Conservation (phyloP, 2,113 vertebrate species). For the Vimba vimba region DNA sequence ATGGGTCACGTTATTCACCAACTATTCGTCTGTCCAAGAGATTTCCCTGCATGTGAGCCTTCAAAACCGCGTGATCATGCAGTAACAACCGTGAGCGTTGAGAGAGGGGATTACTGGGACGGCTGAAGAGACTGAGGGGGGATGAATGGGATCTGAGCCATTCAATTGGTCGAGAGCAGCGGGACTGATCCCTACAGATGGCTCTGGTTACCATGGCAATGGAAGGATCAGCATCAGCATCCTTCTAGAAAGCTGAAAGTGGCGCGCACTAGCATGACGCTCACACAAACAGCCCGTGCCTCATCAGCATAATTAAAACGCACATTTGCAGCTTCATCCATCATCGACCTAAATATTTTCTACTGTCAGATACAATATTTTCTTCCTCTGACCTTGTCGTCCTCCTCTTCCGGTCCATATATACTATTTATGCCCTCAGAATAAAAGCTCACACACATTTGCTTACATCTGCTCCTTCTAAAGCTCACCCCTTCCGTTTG, state of each 20-base stretch:
- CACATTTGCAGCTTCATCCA: background rate
- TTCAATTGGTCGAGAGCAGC: slow-evolving; percentile 64
- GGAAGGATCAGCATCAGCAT: slow-evolving; percentile 64
- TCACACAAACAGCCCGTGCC: background rate
- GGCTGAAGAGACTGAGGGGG: slow-evolving; percentile 34
- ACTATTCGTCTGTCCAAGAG: slow-evolving; percentile 20
- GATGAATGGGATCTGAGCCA: slow-evolving; percentile 43
- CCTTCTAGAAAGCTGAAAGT: slow-evolving; percentile 33
- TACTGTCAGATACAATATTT: background rate
- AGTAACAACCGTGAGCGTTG: slow-evolving; percentile 47
- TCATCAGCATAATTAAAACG: slow-evolving; percentile 32
- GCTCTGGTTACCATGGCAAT: slow-evolving; percentile 69
- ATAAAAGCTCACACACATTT: background rate
- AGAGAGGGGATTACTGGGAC: slow-evolving; percentile 64
- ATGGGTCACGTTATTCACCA: background rate
- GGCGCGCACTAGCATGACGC: background rate
- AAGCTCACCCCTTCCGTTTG: background rate
- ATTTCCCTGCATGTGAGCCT: slow-evolving; percentile 60
- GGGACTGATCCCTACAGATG: slow-evolving; percentile 75
- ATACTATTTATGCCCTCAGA: background rate
- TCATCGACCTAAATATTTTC: slow-evolving; percentile 14
- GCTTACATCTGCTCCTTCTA: background rate
- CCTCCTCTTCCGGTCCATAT: background rate
- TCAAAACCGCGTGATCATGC: slow-evolving; percentile 44
- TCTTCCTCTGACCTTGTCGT: background rate